These are phyloP conservation scores for Agrotis exclamationis DNA, from an alignment of 2,888 invertebrate species.

Conservation along the genomic window DNA sequence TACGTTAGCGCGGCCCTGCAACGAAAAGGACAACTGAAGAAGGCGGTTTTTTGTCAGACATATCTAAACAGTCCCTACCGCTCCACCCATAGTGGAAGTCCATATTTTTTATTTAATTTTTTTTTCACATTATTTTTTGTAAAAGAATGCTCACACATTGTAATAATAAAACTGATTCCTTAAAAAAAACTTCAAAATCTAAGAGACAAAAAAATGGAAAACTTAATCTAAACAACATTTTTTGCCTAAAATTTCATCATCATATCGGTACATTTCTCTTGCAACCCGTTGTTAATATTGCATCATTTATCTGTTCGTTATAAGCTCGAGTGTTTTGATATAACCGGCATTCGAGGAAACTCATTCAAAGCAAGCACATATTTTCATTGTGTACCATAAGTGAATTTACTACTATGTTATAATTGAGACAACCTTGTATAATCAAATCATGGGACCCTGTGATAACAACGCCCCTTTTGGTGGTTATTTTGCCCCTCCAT, in stretches of 20 bases:
- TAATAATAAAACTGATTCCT: too few relatives aligned
- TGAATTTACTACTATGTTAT: neutral
- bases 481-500: conserved; percentile 12
- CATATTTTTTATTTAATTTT: too few relatives aligned
- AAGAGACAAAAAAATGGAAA: too few relatives aligned
- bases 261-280: neutral
- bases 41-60: too few relatives aligned
- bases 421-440: conserved; percentile 15
- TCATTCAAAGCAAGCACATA: conserved; percentile 20
- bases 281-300: conserved; percentile 24
- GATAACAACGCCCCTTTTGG: conserved; percentile 13
- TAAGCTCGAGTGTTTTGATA: conserved; percentile 12
- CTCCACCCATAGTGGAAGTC: too few relatives aligned
- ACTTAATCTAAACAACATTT: neutral
- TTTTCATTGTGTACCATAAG: neutral
- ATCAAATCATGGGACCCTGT: conserved; percentile 19
- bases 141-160: too few relatives aligned
- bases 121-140: too few relatives aligned
- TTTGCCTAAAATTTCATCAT: neutral
- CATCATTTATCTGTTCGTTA: conserved; percentile 22
- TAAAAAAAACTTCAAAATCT: too few relatives aligned
- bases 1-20: too few relatives aligned
- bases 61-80: too few relatives aligned
- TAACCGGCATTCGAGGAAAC: conserved; percentile 19
- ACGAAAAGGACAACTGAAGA: too few relatives aligned